A percentile compares a stretch with the other conserved stretches of the same genome.
Conservation (phyloP, 1,140 invertebrate species). For the Acyrthosiphon pisum region DNA sequence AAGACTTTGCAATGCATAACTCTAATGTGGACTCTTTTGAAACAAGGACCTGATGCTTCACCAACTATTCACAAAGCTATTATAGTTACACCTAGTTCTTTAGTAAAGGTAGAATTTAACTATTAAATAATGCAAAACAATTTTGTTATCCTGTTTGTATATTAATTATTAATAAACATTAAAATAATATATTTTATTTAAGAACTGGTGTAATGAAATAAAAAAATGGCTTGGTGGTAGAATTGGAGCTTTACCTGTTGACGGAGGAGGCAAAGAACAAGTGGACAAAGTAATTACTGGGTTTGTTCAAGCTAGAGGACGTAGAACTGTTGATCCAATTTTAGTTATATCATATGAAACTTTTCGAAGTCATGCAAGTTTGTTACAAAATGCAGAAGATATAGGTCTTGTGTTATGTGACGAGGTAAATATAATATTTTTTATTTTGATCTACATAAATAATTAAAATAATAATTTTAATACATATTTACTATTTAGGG, state of each 20-base stretch:
- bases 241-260: slow-evolving; percentile 86
- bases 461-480: slow-evolving; percentile 26
- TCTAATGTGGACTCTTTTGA: slow-evolving; percentile 92
- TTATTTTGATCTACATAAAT: background rate
- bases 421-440: slow-evolving; percentile 71
- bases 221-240: slow-evolving; percentile 92
- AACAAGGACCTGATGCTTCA: slow-evolving; percentile 83
- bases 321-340: slow-evolving; percentile 82
- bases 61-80: slow-evolving; percentile 90
- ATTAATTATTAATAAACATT: background rate
- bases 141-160: background rate
- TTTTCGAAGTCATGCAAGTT: slow-evolving; percentile 89
- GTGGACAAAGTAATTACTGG: slow-evolving; percentile 84
- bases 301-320: slow-evolving; percentile 71
- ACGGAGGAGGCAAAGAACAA: slow-evolving; percentile 87
- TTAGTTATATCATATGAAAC: slow-evolving; percentile 99
- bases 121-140: background rate
- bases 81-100: slow-evolving; percentile 94
- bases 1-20: slow-evolving; percentile 99
- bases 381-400: slow-evolving; percentile 80
- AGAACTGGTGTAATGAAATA: slow-evolving; percentile 99
- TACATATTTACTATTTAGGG: slow-evolving; percentile 70
- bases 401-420: slow-evolving; percentile 97
- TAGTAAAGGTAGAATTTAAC: slow-evolving; percentile 77
- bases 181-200: slow-evolving; percentile 58